Evolutionary conservation across 2,113 vertebrate species (phyloP), one percentile per base, ranked within the genome.

Genomic region (Grus americana): DNA sequence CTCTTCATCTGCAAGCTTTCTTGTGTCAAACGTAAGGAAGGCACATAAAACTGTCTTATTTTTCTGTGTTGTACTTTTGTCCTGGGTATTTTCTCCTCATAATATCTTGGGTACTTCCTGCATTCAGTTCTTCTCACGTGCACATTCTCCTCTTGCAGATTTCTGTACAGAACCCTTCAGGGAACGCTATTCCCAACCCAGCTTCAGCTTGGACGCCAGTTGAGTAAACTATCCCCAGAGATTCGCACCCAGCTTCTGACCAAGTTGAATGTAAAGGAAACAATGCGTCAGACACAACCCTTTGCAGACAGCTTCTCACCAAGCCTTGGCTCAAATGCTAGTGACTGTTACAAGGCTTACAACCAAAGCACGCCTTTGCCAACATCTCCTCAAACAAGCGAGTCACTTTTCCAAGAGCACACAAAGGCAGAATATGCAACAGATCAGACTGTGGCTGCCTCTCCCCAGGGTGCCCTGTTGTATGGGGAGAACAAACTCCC

Each of bases 111-210:
- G 7, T 85, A 38, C 38, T 87, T 95, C 42, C 59, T 61, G 68
- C 63, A 81, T 65, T 63, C 90, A 42, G 62, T 59, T 70, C 29
- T 65, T 52, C 65, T 93, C 79, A 88, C 2, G 0, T 55, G 15
- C 47, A 18, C 4, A 2, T 92, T 94, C 62, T 96, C 47, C 24
- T 87, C 58, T 62, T 97, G 55, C 97, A 99, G 99, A 95, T 99
- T 99, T 96, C 98, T 99, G 83, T 99, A 99, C 98, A 98, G 98
- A 98, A 98, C 98, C 58, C 98, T 99, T 95, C 99, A 99, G 96
- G 99, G 99, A 79, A 98, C 98, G 3, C 92, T 99, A 10, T 99
- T 99, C 91, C 99, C 99, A 70, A 99, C 98, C 20, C 98, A 98
- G 1, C 98, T 99, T 72, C 99, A 99, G 74, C 97, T 98, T n/a